Conservation (phyloP, 1,140 invertebrate species). For the Leptoteleia sp. region DNA sequence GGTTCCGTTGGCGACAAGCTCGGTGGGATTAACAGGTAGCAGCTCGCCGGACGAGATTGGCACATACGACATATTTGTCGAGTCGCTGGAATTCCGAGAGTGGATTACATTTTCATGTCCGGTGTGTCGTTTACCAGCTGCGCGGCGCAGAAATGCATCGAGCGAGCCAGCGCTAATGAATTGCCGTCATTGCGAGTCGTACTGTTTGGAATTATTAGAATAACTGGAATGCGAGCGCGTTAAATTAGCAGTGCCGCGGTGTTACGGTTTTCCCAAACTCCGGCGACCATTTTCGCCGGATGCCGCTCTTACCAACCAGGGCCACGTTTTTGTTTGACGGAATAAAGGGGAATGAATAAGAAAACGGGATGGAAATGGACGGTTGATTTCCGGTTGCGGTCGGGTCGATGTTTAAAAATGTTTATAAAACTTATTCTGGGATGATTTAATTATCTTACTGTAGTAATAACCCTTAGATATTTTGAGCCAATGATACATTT, state of each 20-base stretch:
- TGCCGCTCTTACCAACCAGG: background rate
- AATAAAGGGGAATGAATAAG: too few relatives aligned
- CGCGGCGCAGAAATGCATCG: conserved; percentile 39
- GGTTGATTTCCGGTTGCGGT: too few relatives aligned
- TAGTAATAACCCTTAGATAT: too few relatives aligned
- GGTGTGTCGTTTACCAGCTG: conserved; percentile 51
- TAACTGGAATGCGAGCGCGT: conserved; percentile 13
- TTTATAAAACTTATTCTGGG: too few relatives aligned
- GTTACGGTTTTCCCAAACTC: too few relatives aligned
- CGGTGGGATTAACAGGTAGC: conserved; percentile 57
- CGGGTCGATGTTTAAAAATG: too few relatives aligned
- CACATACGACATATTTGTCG: conserved; percentile 59
- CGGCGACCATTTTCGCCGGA: too few relatives aligned
- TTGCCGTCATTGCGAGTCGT: conserved; percentile 38
- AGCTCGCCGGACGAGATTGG: conserved; percentile 43
- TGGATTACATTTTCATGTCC: conserved; percentile 60
- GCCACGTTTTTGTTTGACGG: too few relatives aligned
- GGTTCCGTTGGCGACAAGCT: too few relatives aligned
- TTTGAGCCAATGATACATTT: too few relatives aligned
- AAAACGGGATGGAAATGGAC: too few relatives aligned
- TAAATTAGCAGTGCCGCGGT: conserved; percentile 16
- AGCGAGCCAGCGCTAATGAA: conserved; percentile 32
- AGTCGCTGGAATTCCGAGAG: conserved; percentile 62
- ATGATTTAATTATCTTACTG: too few relatives aligned
- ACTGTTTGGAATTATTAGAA: conserved; percentile 46